A percentile compares a stretch with the other conserved stretches of the same genome.
phyloP scores from a whole-genome alignment of 2,797 vertebrate genomes.

The Tapera naevia region DNA sequence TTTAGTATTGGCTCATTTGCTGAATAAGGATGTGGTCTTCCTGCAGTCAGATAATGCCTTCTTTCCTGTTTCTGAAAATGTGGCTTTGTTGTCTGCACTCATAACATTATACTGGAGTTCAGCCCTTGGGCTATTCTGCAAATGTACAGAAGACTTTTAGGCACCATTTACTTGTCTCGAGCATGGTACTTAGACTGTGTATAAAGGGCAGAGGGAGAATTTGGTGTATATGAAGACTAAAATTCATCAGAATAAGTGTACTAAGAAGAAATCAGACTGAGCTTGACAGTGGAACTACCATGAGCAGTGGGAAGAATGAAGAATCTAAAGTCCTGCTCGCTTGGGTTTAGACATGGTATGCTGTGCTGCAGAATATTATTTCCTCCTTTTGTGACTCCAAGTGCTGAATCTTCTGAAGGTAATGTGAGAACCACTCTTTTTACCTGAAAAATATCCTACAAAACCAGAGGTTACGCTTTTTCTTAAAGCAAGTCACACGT shows the following conservation, averaged over 20 bases:
- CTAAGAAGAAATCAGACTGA: background rate
- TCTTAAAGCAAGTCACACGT: background rate
- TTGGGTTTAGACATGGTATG: background rate
- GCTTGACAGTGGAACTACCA: background rate
- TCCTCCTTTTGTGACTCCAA: background rate
- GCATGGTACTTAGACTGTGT: background rate
- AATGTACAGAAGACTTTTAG: background rate
- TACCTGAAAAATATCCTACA: background rate
- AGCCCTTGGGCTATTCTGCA: background rate
- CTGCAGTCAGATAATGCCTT: background rate
- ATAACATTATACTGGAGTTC: background rate
- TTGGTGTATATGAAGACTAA: background rate
- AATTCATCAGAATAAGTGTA: background rate
- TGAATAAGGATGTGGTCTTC: background rate
- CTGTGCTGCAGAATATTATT: background rate
- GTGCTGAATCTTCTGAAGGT: background rate
- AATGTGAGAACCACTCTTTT: background rate
- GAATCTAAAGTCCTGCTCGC: background rate
- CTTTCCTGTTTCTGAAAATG: background rate
- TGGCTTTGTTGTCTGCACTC: background rate
- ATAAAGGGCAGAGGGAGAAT: background rate
- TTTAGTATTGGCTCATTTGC: background rate
- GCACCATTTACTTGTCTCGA: fast-evolving
- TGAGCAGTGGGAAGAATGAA: background rate
- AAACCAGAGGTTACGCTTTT: background rate